Conservation (phyloP, 37 sponge, comb jelly and placozoan genomes). For the Amphimedon queenslandica region DNA sequence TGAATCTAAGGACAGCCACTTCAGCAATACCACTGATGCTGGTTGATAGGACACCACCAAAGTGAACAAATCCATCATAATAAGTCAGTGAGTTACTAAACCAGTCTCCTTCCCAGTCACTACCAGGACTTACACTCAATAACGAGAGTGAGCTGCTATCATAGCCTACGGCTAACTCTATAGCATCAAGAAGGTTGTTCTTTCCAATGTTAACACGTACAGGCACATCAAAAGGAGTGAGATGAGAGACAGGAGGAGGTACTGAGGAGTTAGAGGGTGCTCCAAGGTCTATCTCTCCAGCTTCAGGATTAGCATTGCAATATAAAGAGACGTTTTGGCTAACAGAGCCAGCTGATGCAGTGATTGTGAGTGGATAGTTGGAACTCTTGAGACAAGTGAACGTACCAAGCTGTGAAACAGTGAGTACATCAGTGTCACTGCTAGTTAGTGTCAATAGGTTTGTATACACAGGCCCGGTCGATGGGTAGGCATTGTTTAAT, state of each 20-base stretch:
- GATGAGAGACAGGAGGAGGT: slow-evolving; percentile 10
- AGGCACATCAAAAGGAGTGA: slow-evolving; percentile 31
- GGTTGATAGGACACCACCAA: slow-evolving; percentile 41
- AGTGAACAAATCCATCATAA: slow-evolving; percentile 42
- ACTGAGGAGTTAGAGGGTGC: slow-evolving; percentile 4
- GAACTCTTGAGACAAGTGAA: slow-evolving; percentile 36
- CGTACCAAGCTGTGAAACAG: slow-evolving; percentile 25
- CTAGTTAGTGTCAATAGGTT: slow-evolving; percentile 21
- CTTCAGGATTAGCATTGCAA: slow-evolving; percentile 44
- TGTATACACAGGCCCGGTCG: slow-evolving; percentile 8
- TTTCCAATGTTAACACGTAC: slow-evolving; percentile 32
- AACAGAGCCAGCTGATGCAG: slow-evolving; percentile 5
- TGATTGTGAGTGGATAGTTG: slow-evolving; percentile 18
- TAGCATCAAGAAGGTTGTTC: slow-evolving; percentile 12
- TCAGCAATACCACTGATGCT: slow-evolving; percentile 3
- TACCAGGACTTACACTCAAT: slow-evolving; percentile 4
- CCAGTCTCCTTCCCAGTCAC: slow-evolving; percentile 6
- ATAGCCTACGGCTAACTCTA: slow-evolving; percentile 58
- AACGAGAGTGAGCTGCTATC: slow-evolving; percentile 20
- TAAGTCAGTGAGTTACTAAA: slow-evolving; percentile 19
- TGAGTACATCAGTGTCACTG: slow-evolving; percentile 4
- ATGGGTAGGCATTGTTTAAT: slow-evolving; percentile 32
- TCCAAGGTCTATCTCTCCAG: slow-evolving; percentile 59
- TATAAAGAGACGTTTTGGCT: slow-evolving; percentile 12
- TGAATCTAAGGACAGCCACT: slow-evolving; percentile 42